Conservation (phyloP, 1,140 invertebrate genomes). For the Amphibalanus amphitrite region DNA sequence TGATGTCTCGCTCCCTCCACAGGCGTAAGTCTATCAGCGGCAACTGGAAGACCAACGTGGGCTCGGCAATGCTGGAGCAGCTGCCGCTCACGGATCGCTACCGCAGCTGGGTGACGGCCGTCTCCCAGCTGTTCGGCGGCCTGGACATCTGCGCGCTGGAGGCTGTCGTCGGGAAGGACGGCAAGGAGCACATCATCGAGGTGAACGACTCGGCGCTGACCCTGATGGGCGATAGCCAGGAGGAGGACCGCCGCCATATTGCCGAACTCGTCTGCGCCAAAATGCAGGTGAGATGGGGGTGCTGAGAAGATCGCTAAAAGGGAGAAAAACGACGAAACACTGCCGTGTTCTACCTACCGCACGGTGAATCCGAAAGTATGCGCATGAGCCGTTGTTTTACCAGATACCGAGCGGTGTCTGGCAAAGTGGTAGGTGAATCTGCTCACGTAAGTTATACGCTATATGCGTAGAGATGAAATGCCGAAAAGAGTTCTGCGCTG, state of each 20-base stretch:
- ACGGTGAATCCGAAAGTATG: too few relatives aligned
- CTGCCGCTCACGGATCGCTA: slow-evolving; percentile 83
- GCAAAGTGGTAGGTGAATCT: too few relatives aligned
- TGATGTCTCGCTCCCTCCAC: too few relatives aligned
- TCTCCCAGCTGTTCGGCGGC: slow-evolving; percentile 79
- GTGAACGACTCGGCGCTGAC: slow-evolving; percentile 86
- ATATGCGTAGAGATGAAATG: too few relatives aligned
- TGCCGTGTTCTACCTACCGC: too few relatives aligned
- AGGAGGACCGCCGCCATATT: slow-evolving; percentile 85
- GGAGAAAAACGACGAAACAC: too few relatives aligned
- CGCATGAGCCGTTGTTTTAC: too few relatives aligned
- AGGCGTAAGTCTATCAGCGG: slow-evolving; percentile 89
- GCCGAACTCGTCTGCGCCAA: slow-evolving; percentile 76
- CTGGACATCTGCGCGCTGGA: slow-evolving; percentile 89
- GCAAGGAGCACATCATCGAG: slow-evolving; percentile 84
- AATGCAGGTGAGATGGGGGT: too few relatives aligned
- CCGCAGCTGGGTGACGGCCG: slow-evolving; percentile 83
- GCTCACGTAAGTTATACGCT: too few relatives aligned
- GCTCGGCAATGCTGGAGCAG: slow-evolving; percentile 94
- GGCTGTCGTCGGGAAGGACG: slow-evolving; percentile 79
- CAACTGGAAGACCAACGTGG: slow-evolving; percentile 96
- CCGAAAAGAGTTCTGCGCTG: too few relatives aligned
- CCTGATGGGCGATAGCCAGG: slow-evolving; percentile 86
- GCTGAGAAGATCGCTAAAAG: too few relatives aligned
- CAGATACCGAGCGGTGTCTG: too few relatives aligned